phyloP scores from a whole-genome alignment of 2,888 invertebrate species.

The Drosophila aldrichi region DNA sequence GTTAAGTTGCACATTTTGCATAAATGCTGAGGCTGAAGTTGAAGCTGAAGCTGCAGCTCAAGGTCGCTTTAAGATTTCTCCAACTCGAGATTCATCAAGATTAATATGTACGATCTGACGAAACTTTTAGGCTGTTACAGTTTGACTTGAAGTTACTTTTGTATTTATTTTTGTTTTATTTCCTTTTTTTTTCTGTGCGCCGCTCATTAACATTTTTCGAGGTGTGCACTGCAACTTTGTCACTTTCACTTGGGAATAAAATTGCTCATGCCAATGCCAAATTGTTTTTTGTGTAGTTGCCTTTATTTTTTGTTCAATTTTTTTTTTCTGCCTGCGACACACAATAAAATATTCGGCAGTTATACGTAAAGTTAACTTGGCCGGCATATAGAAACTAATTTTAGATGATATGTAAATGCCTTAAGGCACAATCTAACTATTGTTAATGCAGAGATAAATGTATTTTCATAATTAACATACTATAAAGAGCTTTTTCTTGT shows the following conservation, averaged over 20 bases:
- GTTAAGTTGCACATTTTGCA: slow-evolving; percentile 21
- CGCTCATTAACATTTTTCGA: slow-evolving; percentile 75
- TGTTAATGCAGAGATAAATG: too few species aligned
- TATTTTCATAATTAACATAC: too few species aligned
- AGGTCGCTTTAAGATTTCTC: slow-evolving; percentile 43
- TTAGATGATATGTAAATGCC: slow-evolving; percentile 68
- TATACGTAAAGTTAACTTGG: slow-evolving; percentile 53
- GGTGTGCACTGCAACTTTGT: slow-evolving; percentile 76
- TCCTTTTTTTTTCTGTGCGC: slow-evolving; percentile 24
- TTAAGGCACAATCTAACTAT: background rate
- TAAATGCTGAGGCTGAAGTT: slow-evolving; percentile 19
- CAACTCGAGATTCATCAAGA: slow-evolving; percentile 32
- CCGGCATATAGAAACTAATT: slow-evolving; percentile 49
- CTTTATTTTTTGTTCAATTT: slow-evolving; percentile 1
- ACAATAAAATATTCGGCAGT: slow-evolving; percentile 71
- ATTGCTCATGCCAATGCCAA: slow-evolving; percentile 67
- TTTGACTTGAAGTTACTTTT: slow-evolving; percentile 38
- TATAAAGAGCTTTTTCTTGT: too few species aligned
- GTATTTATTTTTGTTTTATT: slow-evolving; percentile 24
- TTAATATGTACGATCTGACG: slow-evolving; percentile 44
- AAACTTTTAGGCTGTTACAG: slow-evolving; percentile 59
- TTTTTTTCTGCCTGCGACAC: slow-evolving; percentile 32
- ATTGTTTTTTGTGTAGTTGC: slow-evolving; percentile 47
- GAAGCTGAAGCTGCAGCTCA: slow-evolving; percentile 42
- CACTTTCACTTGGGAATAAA: slow-evolving; percentile 78